phyloP scores from a whole-genome alignment of 2,888 invertebrate species.

The Orchestes rusci region DNA sequence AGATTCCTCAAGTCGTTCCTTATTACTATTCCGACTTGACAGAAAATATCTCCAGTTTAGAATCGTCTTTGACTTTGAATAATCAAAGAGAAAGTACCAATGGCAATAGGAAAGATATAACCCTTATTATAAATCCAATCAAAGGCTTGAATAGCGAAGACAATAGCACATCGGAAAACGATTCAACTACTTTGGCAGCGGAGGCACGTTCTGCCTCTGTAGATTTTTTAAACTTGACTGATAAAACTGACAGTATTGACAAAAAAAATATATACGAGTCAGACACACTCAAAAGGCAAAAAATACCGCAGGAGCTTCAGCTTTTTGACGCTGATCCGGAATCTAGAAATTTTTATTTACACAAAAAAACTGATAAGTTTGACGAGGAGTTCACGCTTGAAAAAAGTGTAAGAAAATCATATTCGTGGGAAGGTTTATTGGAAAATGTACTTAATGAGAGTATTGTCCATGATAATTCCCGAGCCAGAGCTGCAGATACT shows the following conservation, averaged over 20 bases:
- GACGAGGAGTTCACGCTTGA: constrained; percentile 24
- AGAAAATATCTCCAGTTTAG: constrained; percentile 34
- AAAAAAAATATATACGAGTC: constrained; percentile 68
- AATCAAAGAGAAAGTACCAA: constrained; percentile 63
- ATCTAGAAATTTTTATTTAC: constrained; percentile 44
- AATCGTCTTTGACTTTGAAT: constrained; percentile 48
- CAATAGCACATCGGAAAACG: constrained; percentile 31
- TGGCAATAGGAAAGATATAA: constrained; percentile 59
- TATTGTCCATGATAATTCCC: constrained; percentile 24
- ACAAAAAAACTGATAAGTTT: constrained; percentile 36
- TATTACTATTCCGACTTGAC: constrained; percentile 80
- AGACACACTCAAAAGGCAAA: constrained; percentile 53
- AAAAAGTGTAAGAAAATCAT: constrained; percentile 45
- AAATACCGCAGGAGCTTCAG: constrained; percentile 48
- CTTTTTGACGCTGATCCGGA: constrained; percentile 47
- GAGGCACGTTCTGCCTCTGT: constrained; percentile 57
- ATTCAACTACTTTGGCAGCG: constrained; percentile 49
- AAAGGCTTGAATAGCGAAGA: constrained; percentile 38
- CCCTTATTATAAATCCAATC: constrained; percentile 67
- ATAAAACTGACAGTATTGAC: constrained; percentile 59
- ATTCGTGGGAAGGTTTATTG: constrained; percentile 53
- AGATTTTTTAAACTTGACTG: constrained; percentile 59
- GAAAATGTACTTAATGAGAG: constrained; percentile 46
- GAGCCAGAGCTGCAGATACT: constrained; percentile 5
- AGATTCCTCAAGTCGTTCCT: constrained; percentile 50